Percentiles rank a stretch among this genome's conserved stretches.
Conservation (phyloP, 2,888 invertebrate species). For the Amphipoea oculea region DNA sequence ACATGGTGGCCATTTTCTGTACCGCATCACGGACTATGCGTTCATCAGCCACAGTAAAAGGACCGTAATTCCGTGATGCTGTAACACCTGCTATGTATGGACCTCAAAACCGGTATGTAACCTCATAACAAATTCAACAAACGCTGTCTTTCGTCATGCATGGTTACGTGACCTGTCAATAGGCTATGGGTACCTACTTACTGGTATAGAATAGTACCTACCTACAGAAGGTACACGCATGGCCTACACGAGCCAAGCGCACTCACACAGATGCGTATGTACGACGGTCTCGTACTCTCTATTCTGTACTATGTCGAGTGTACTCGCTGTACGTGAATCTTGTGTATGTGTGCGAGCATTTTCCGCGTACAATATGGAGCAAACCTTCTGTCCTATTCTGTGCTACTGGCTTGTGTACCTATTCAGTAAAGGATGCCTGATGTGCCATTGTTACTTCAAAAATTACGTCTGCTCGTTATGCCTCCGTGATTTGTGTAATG, state of each 20-base stretch:
- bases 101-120: conserved; percentile 18
- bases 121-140: conserved; percentile 49
- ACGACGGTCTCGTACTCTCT: not conserved
- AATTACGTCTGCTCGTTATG: conserved; percentile 55
- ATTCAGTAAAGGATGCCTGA: conserved; percentile 50
- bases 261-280: not conserved
- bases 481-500: conserved; percentile 45
- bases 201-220: not conserved
- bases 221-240: conserved; percentile 2
- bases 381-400: not conserved
- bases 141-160: conserved; percentile 58
- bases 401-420: conserved; percentile 14
- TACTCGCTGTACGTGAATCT: not conserved
- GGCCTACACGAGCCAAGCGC: not conserved
- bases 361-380: not conserved
- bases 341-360: not conserved
- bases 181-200: conserved; percentile 22
- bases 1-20: not conserved
- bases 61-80: not conserved
- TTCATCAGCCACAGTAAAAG: conserved; percentile 10
- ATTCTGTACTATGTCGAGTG: too few species aligned
- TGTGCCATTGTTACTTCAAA: conserved; percentile 52
- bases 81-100: conserved; percentile 24
- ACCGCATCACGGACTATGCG: not conserved
- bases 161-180: conserved; percentile 56